Conservation (phyloP, 2,113 vertebrate species). For the Cyprinus carpio region DNA sequence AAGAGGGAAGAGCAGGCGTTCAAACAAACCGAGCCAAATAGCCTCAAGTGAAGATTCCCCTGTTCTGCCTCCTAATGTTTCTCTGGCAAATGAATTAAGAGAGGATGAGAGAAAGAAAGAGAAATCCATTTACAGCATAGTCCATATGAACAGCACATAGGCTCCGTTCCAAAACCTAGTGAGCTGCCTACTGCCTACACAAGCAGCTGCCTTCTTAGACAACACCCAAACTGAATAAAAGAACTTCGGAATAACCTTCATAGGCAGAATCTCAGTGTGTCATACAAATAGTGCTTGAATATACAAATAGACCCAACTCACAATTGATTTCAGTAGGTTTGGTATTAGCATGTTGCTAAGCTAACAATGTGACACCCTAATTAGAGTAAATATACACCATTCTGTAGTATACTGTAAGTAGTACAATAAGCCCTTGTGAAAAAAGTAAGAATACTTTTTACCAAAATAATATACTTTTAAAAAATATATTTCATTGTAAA, state of each 20-base stretch:
- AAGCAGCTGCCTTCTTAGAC: background rate
- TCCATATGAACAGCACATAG: slow-evolving; percentile 56
- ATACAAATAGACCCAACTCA: background rate
- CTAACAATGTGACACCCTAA: background rate
- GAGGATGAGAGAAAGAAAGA: slow-evolving; percentile 25
- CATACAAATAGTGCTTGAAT: background rate
- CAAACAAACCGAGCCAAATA: slow-evolving; percentile 24
- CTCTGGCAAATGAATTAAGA: background rate
- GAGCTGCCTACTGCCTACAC: slow-evolving; percentile 21
- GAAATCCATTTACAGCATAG: slow-evolving; percentile 7
- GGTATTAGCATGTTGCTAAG: background rate
- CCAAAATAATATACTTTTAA: no score
- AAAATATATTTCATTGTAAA: background rate
- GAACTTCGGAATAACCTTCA: background rate
- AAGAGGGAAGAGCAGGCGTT: slow-evolving; percentile 15
- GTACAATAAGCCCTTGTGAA: background rate
- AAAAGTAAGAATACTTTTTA: no score
- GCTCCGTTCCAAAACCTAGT: slow-evolving; percentile 46
- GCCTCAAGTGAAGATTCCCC: slow-evolving; percentile 40
- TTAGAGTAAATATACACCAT: background rate
- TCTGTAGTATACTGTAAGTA: background rate
- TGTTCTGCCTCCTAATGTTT: slow-evolving; percentile 30
- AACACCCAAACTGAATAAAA: background rate
- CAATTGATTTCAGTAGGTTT: background rate
- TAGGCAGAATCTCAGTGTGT: background rate